Base-by-base conservation (phyloP, 2,797 vertebrate species). In the Zenarchopterus dispar region DNA sequence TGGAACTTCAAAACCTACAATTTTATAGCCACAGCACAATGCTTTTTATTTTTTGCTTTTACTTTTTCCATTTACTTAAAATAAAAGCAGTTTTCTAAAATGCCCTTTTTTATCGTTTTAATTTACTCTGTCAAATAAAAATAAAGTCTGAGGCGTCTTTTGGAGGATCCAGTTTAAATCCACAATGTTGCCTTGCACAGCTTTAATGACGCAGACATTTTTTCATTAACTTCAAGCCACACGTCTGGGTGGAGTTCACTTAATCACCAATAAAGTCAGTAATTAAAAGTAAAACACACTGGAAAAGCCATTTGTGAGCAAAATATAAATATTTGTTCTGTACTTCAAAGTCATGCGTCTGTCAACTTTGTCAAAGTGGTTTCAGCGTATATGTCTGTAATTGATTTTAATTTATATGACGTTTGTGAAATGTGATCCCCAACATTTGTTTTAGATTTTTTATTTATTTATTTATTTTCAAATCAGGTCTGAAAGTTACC, bases 271-370 rank as follows among this genome's bases (percentile, higher is more conserved):
- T 78, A 56, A 80, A 74, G 4, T 23, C 42, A 50, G 16, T 68
- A 46, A 57, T 60, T 44, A 66, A 44, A 49, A 67, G 66, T 24
- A 59, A 21, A 56, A 6, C 16, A 33, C 7, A 13, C 65, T 79
- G 73, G 70, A 57, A 77, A 69, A 67, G 33, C 41, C 6, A 56
- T 80, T 69, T 66, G 23, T 54, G 48, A 70, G 48, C 13, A 42
- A 46, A 62, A 61, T 76, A 67, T 74, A 84, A 73, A 60, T 24
- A 23, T 13, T 39, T 39, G 13, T 51, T 75, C 43, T 67, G 8
- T 46, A 44, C 41, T 49, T 47, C 1, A 36, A 18, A 13, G 46
- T 33, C 23, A 33, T 23, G 13, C 0, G 0, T 54, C 63, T 1
- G 33, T 59, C 31, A 57, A 63, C 42, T 54, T 43, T 28, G 17